Percentiles rank a stretch among this genome's conserved stretches.
Evolutionary conservation across 2,888 invertebrate genomes (phyloP).

Genomic region (Caenorhabditis imperialis): DNA sequence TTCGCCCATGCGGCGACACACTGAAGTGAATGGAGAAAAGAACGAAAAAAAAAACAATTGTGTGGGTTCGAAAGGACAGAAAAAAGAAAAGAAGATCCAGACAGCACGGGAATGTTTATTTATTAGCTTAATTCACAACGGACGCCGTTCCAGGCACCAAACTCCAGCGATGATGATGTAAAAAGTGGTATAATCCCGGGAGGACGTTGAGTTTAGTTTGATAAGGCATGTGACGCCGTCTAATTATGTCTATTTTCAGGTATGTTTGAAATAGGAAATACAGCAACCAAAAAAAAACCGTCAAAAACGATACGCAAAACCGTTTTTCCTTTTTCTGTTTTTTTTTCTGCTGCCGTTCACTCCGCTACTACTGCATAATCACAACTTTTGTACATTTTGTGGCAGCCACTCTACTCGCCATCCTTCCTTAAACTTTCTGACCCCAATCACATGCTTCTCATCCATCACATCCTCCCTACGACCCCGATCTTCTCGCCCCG

Average conservation of each 20-base stretch:
- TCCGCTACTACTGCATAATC: not conserved
- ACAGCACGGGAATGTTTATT: no score
- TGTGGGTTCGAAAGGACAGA: no score
- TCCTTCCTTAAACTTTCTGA: slow-evolving; percentile 21
- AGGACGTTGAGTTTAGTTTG: not conserved
- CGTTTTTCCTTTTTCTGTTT: not conserved
- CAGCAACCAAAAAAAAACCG: no score
- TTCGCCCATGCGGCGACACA: not conserved
- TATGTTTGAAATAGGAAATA: slow-evolving; percentile 30
- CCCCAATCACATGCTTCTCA: slow-evolving; percentile 29
- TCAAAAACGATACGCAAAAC: no score
- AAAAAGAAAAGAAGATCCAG: not conserved
- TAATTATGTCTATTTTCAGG: no score
- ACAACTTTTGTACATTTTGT: no score
- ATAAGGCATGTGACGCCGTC: not conserved
- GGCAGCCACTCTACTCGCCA: no score
- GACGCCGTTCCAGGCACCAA: no score
- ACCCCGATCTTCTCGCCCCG: no score
- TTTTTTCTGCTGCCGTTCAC: not conserved
- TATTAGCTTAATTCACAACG: no score
- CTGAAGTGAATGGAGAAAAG: not conserved
- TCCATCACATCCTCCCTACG: no score
- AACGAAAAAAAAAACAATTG: not conserved
- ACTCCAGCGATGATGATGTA: no score
- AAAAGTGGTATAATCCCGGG: slow-evolving; percentile 8